Evolutionary conservation across 1,140 invertebrate genomes (phyloP), one percentile per base, ranked within the genome.

Genomic region (Drosophila murphyi): DNA sequence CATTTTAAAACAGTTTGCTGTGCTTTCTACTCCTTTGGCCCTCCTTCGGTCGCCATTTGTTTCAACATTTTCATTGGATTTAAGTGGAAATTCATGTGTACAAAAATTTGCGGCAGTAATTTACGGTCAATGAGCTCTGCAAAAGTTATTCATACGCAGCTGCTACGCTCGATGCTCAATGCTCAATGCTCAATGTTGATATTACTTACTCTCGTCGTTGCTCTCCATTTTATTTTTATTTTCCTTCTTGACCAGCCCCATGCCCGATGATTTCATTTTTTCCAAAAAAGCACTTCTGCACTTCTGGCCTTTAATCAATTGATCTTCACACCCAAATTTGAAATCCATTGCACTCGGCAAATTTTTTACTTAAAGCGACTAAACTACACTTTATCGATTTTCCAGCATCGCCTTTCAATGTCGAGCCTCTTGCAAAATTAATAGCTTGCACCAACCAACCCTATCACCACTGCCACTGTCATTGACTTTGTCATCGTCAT

Each of bases 41-140:
- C 62, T 37, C 55, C 64, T 77, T 65, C 34, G 59, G 45, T 56
- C 51, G 57, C 62, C 77, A 89, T 89, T 74, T 89, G 86, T 90
- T 85, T 76, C 64, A 89, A 81, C 85, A 89, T 89, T 89, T 89
- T 90, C 85, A 90, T 89, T 89, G 86, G 85, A 80, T 82, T 89
- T 90, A 89, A 89, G 85, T 89, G 85, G 85, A 89, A 89, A 89
- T 89, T 89, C 85, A 90, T 89, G 85, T 89, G 85, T 85, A 89
- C 85, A 90, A 89, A 90, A 89, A 89, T 89, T 89, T 85, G 85
- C 81, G 82, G 85, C 86, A 81, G 69, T 72, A 80, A 82, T 78
- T 78, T 86, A 61, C 82, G 82, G 82, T 86, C 82, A 89, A 89
- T 89, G 81, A 85, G 85, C 85, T 88, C 75, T 59, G 57, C 28